Evolutionary conservation across 2,888 invertebrate species (phyloP), one percentile per base, ranked within the genome.

Genomic region (Fragum sueziense): DNA sequence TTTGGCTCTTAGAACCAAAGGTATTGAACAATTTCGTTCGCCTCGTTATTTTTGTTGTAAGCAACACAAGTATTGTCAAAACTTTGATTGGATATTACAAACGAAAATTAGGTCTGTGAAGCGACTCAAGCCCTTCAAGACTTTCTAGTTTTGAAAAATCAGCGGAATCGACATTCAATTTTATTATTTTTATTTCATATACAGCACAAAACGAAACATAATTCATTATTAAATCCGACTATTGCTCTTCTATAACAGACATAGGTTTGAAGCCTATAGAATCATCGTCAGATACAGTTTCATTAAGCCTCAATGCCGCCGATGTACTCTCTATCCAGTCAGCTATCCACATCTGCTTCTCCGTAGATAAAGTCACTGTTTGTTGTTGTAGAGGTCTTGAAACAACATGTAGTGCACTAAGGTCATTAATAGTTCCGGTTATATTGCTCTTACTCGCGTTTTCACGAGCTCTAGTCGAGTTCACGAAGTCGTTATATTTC

Each of bases 241-340:
- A 77, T 22, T 81, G 79, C 70, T 84, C 84, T 11, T 76, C 65
- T 51, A 84, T 84, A 7, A 84, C 79, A 34, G 78, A 76, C n/a
- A 84, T 69, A 22, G 84, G 68, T 75, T 74, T 84, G 41, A 33
- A 41, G 3, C 71, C 34, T 29, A 61, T 37, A 31, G 59, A 22
- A 4, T 59, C n/a, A 11, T 71, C 74, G 14, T 77, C 81, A n/a
- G 71, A 51, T 20, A 17, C 41, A 9, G 22, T 6, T 47, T 80
- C 68, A 20, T 76, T 70, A 25, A 74, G 51, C 54, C 74, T 57
- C 47, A 82, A 68, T 29, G 84, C 84, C 37, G 77, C 81, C 0
- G 84, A 78, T 7, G 84, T 84, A 67, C 78, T 80, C 33, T 77
- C 84, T 54, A 84, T 54, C 84, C 84, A 84, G 71, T 84, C 78